Evolutionary conservation across 2,113 vertebrate genomes (phyloP), one percentile per base, ranked within the genome.

Genomic region (Gavialis gangeticus): DNA sequence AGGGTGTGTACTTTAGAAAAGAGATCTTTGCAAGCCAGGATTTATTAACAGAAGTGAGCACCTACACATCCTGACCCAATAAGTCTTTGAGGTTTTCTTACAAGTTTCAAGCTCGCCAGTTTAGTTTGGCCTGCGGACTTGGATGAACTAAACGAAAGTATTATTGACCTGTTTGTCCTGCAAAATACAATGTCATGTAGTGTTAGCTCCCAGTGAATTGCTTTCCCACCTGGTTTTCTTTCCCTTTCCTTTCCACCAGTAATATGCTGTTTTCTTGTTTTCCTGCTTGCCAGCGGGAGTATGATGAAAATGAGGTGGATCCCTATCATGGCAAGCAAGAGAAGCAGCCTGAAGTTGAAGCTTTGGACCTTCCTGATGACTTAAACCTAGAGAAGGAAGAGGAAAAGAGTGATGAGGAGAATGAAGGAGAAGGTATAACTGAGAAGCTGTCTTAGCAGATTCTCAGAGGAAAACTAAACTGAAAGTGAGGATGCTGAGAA

Each of bases 301-400:
- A 99, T 95, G 99, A 99, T 96, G 99, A 99, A 85, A 99, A 99
- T 3, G 99, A 99, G 95, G 97, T 99, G 75, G 99, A 99, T 91
- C 99, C 99, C 16, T 99, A 99, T 83, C 99, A 99, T 9, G 98
- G 99, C 84, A 98, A 98, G 85, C 98, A 99, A 93, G 98, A 99
- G 81, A 97, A 98, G 73, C 98, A 98, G 69, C 97, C 98, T 5
- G 99, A 99, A 90, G 81, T 98, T 1, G 99, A 99, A 86, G 97
- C 98, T 88, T 98, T 99, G 96, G 98, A 99, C 46, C 98, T 99
- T 84, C 99, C 99, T 2, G 99, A 99, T 59, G 98, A 99, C 60
- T 97, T 99, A 69, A 99, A 99, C 93, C 97, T 99, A 86, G 99
- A 99, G 79, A 97, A 97, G 91, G 97, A 98, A 58, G 98, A 99